Conservation (phyloP, 2,797 vertebrate species). For the Gymnothorax javanicus region DNA sequence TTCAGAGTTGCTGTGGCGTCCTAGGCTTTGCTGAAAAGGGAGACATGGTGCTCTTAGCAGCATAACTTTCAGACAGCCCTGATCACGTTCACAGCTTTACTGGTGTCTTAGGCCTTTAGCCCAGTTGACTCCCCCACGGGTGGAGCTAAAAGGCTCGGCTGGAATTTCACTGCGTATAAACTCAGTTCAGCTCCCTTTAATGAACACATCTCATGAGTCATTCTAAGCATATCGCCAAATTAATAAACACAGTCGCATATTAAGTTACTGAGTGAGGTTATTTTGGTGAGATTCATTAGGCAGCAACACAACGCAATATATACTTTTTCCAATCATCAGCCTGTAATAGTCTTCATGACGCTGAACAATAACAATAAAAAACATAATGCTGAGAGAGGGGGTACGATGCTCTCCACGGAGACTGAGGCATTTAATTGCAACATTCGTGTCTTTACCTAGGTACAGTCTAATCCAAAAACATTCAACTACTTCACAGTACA, state of each 20-base stretch:
- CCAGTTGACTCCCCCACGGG: constrained; percentile 59
- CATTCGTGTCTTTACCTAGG: background rate
- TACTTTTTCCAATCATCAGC: background rate
- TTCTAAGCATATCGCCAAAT: background rate
- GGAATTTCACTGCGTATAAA: constrained; percentile 58
- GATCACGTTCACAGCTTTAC: constrained; percentile 56
- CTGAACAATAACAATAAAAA: background rate
- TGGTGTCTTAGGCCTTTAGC: constrained; percentile 64
- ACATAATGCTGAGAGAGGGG: background rate
- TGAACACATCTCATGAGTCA: background rate
- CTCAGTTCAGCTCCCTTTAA: constrained; percentile 31
- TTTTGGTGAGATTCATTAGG: background rate
- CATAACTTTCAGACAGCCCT: constrained; percentile 48
- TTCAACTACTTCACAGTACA: background rate
- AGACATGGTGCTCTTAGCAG: background rate
- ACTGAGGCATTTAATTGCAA: background rate
- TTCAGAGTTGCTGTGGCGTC: constrained; percentile 45
- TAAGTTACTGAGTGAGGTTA: background rate
- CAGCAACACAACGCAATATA: background rate
- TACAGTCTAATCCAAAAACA: background rate
- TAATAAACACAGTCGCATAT: background rate
- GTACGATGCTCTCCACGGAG: background rate
- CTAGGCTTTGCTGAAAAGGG: constrained; percentile 46
- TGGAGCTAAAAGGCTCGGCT: constrained; percentile 39
- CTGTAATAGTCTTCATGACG: background rate